Evolutionary conservation across 2,113 vertebrate genomes (phyloP), one percentile per base, ranked within the genome.

Genomic region (Ammodytes dubius): DNA sequence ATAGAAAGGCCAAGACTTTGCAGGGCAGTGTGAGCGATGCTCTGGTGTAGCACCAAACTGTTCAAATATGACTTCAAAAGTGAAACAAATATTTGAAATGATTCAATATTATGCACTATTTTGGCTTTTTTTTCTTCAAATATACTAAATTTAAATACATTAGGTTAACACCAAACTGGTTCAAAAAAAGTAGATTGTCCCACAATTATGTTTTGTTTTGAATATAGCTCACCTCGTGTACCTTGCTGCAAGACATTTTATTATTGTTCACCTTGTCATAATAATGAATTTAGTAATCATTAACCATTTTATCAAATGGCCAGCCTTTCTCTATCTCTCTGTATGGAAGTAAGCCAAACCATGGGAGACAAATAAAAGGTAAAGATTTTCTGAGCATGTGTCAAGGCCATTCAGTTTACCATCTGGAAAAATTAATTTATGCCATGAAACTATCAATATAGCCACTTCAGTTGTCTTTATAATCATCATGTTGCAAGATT

Each of bases 261-360:
- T 77, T 61, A 70, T 70, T 84, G 72, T n/a, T 73, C 49, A 84
- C 45, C 49, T 79, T 72, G 54, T 37, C 13, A 53, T 61, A 60
- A 56, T 58, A 54, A 79, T 74, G 73, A 8, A 65, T 75, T 73
- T 11, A 45, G 52, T 73, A 78, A 87, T 84, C 42, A 87, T 82
- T 83, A 90, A 80, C 81, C 50, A 47, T 78, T 42, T 76, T 79
- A 85, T 83, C 79, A 83, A 87, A 78, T 1, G 7, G 6, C 13
- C 14, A n/a, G 15, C 49, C 54, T 47, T 47, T 73, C 61, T 71
- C 39, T 58, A 74, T 53, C 57, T 57, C 39, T 66, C 12, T 64
- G 50, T 49, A 53, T 73, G 43, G 72, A 83, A 72, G 71, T 46
- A 75, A 52, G n/a, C 61, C 63, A 65, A 74, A 59, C 74, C 73